phyloP scores from a whole-genome alignment of 2,113 vertebrate genomes.

The Forbesichthys agassizii region DNA sequence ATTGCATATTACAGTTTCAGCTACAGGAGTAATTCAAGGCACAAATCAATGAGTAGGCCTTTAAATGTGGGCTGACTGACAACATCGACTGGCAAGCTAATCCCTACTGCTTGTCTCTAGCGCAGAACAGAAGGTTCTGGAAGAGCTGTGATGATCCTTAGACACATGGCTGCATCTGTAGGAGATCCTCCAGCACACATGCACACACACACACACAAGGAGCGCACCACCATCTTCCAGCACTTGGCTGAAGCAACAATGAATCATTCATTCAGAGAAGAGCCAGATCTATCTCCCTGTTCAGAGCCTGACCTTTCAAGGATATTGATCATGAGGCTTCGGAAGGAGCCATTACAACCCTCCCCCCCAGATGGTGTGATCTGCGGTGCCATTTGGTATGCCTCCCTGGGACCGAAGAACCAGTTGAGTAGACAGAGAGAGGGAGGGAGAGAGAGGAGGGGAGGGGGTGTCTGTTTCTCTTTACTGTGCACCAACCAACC shows the following conservation, averaged over 20 bases:
- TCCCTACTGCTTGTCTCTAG: neutral
- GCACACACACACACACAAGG: slow-evolving; percentile 10
- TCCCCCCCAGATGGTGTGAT: slow-evolving; percentile 5
- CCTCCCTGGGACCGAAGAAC: neutral
- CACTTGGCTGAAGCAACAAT: slow-evolving; percentile 11
- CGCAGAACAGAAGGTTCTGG: slow-evolving; percentile 10
- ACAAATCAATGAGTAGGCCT: too few relatives aligned
- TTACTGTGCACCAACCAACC: slow-evolving; percentile 22
- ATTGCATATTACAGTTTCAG: too few relatives aligned
- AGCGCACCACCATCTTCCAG: slow-evolving; percentile 10
- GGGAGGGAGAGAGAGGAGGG: neutral
- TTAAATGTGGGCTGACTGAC: too few relatives aligned
- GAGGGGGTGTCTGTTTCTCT: neutral
- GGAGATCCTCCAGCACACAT: slow-evolving; percentile 45
- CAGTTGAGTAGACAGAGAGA: slow-evolving; percentile 2
- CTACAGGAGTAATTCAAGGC: too few relatives aligned
- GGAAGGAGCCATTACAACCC: slow-evolving; percentile 42
- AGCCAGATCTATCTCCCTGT: slow-evolving; percentile 40
- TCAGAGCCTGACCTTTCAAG: slow-evolving; percentile 60
- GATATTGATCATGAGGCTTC: slow-evolving; percentile 58
- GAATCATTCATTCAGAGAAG: slow-evolving; percentile 37
- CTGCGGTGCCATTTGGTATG: neutral
- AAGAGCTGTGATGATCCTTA: slow-evolving; percentile 52
- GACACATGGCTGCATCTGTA: slow-evolving; percentile 64
- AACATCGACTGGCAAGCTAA: too few relatives aligned